Percentiles rank a stretch among this genome's conserved stretches.
phyloP scores from a whole-genome alignment of 1,140 invertebrate genomes.

The Aplysia californica region DNA sequence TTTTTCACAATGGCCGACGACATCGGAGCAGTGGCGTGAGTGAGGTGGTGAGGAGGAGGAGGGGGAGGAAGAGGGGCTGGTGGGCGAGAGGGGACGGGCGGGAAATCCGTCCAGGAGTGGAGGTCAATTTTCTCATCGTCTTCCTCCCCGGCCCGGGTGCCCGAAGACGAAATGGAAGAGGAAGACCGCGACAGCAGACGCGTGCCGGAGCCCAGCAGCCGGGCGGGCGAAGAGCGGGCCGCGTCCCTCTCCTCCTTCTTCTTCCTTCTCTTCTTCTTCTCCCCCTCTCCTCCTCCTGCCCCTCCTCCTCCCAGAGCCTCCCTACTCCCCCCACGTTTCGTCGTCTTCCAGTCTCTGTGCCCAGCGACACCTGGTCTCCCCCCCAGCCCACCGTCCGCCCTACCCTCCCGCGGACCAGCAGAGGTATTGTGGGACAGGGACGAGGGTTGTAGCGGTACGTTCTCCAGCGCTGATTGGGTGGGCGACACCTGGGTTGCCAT shows the following conservation, averaged over 20 bases:
- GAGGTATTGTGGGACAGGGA: neutral
- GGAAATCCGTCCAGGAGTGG: slow-evolving; percentile 28
- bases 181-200: neutral
- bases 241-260: neutral
- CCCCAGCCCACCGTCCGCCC: no score
- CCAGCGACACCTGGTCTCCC: no score
- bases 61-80: neutral
- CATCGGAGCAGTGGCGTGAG: no score
- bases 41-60: neutral
- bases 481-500: slow-evolving; percentile 39
- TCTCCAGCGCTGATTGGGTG: no score
- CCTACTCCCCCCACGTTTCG: neutral
- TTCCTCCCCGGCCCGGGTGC: neutral
- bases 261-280: slow-evolving; percentile 5
- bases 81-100: neutral
- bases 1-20: no score
- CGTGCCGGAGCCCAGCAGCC: slow-evolving; percentile 1
- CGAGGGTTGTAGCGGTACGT: no score
- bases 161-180: slow-evolving; percentile 7
- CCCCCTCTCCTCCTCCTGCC: neutral
- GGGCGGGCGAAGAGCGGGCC: neutral
- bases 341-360: neutral
- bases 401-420: neutral
- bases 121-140: slow-evolving; percentile 29
- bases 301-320: neutral